A percentile compares a stretch with the other conserved stretches of the same genome.
These are phyloP conservation scores for Lepidocyrtoides sp. DNA, from an alignment of 2,888 invertebrate genomes.

Conservation along the genomic window DNA sequence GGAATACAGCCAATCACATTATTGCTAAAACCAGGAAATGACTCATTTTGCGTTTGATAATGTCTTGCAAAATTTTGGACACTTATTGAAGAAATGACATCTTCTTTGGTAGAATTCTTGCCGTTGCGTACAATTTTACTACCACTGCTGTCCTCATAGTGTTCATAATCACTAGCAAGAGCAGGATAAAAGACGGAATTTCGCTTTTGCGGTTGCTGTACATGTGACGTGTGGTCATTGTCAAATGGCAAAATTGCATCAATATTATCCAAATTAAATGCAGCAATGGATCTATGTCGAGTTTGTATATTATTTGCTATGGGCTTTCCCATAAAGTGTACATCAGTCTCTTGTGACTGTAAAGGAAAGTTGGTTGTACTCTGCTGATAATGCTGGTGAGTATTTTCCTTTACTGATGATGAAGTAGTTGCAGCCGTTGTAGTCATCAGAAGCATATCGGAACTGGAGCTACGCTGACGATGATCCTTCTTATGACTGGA, in stretches of 20 bases:
- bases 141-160: neutral
- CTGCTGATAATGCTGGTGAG: neutral
- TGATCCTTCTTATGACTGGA: neutral
- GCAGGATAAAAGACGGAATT: neutral
- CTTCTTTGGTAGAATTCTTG: no score
- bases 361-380: neutral
- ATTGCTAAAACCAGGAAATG: conserved; percentile 61
- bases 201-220: neutral
- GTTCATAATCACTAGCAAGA: neutral
- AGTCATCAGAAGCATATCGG: conserved; percentile 24
- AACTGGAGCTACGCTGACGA: conserved; percentile 11
- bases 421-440: neutral
- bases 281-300: conserved; percentile 60
- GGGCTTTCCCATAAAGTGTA: neutral
- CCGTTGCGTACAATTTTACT: conserved; percentile 36
- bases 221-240: conserved; percentile 14
- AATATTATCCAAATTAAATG: conserved; percentile 65
- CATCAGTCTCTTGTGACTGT: neutral
- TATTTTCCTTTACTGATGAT: neutral
- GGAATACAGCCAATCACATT: conserved; percentile 73
- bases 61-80: neutral
- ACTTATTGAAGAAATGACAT: no score
- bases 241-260: conserved; percentile 16
- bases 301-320: neutral
- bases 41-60: neutral